Percentiles rank a stretch among this genome's conserved stretches.
Conservation (phyloP, 2,888 invertebrate species). For the Sylvicola cinctus region DNA sequence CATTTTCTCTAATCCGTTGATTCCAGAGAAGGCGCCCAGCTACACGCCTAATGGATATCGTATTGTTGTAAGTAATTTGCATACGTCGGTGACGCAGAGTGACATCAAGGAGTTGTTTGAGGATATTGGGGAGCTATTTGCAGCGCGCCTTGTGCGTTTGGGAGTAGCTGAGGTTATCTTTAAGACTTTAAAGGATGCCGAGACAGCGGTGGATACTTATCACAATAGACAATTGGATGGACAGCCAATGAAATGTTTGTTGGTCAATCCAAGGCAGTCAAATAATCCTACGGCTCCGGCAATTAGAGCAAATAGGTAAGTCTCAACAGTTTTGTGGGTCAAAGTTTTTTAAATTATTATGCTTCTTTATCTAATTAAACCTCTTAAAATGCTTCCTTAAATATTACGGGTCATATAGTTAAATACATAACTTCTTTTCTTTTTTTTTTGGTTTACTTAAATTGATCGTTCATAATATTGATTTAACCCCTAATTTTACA, state of each 20-base stretch:
- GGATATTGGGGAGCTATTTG: slow-evolving; percentile 70
- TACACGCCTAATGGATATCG: slow-evolving; percentile 40
- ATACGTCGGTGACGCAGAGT: slow-evolving; percentile 66
- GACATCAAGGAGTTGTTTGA: slow-evolving; percentile 92
- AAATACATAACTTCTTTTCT: too few relatives aligned
- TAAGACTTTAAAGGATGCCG: slow-evolving; percentile 64
- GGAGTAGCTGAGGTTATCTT: slow-evolving; percentile 87
- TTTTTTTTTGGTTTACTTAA: too few relatives aligned
- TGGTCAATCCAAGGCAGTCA: slow-evolving; percentile 54
- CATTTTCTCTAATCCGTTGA: slow-evolving; percentile 18
- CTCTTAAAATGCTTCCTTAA: too few relatives aligned
- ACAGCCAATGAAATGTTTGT: slow-evolving; percentile 77
- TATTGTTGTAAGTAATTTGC: slow-evolving; percentile 79
- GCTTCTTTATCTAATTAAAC: too few relatives aligned
- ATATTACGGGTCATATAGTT: too few relatives aligned
- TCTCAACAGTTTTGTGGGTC: background rate
- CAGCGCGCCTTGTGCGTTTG: slow-evolving; percentile 63
- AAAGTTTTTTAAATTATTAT: background rate
- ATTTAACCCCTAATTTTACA: too few relatives aligned
- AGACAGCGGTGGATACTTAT: slow-evolving; percentile 78
- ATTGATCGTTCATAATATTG: too few relatives aligned
- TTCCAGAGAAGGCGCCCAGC: background rate
- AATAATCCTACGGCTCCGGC: slow-evolving; percentile 31
- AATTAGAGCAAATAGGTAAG: slow-evolving; percentile 11
- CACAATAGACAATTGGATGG: slow-evolving; percentile 86